A percentile compares a stretch with the other conserved stretches of the same genome.
Evolutionary conservation across 2,113 vertebrate genomes (phyloP).

Genomic region (Casuarius casuarius): DNA sequence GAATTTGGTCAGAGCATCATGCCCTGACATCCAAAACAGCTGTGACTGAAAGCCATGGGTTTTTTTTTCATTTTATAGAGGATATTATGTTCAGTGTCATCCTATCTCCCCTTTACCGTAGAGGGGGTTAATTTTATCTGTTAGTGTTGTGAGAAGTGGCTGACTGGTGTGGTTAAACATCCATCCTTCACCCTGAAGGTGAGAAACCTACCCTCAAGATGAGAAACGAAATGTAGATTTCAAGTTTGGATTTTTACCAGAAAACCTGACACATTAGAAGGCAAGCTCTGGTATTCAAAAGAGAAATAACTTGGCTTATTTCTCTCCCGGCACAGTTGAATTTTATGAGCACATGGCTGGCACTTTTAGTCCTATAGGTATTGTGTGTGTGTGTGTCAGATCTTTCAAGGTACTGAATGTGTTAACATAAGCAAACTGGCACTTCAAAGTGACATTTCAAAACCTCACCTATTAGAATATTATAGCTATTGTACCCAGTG

Average conservation of each 20-base stretch:
- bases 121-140: not conserved
- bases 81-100: not conserved
- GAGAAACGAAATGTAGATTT: not conserved
- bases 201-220: not conserved
- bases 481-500: not conserved
- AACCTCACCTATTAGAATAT: not conserved
- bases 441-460: not conserved
- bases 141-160: not conserved
- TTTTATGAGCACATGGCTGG: not conserved
- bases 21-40: not conserved
- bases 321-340: not conserved
- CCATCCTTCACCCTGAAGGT: not conserved
- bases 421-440: not conserved
- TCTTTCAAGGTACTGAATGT: not conserved
- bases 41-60: not conserved
- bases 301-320: not conserved
- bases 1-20: not conserved
- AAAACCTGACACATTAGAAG: not conserved
- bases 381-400: fast-evolving
- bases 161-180: not conserved
- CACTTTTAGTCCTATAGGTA: not conserved
- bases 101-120: not conserved
- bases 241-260: not conserved
- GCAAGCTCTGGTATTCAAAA: not conserved
- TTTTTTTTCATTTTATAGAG: not conserved